Percentiles rank a stretch among this genome's conserved stretches.
Evolutionary conservation across 2,888 invertebrate species (phyloP).

Genomic region (Chydorus sphaericus): DNA sequence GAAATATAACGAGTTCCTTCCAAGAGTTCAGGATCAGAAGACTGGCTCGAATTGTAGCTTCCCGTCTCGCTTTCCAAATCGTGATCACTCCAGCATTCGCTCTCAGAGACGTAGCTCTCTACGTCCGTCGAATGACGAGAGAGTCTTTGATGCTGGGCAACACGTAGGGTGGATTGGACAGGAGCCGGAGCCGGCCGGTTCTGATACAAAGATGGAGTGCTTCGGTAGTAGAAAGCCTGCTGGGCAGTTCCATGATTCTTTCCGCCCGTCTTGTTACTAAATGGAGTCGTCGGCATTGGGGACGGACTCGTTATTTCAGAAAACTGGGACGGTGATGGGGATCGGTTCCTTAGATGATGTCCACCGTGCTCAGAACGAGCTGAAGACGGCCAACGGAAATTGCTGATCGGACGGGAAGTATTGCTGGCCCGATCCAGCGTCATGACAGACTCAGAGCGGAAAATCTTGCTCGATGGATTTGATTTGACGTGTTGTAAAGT

Average conservation of each 20-base stretch:
- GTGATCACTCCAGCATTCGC: constrained; percentile 13
- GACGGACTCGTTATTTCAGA: not conserved
- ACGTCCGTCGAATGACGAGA: constrained; percentile 14
- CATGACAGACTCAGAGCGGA: constrained; percentile 21
- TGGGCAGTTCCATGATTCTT: not conserved
- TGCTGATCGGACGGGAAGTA: not conserved
- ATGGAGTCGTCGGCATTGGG: not conserved
- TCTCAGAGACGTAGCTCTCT: constrained; percentile 16
- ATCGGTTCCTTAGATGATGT: not conserved
- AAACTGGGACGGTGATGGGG: not conserved
- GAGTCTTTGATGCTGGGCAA: too few species aligned
- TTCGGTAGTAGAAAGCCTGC: not conserved
- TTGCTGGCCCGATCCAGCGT: constrained; percentile 4
- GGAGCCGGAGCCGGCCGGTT: constrained; percentile 2
- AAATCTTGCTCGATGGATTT: constrained; percentile 23
- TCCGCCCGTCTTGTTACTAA: too few species aligned
- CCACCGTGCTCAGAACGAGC: not conserved
- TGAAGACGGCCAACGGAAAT: not conserved
- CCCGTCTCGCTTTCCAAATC: constrained; percentile 12
- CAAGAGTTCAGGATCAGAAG: not conserved
- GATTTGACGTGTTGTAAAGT: constrained; percentile 21
- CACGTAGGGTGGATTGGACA: not conserved
- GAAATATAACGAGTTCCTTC: constrained; percentile 28
- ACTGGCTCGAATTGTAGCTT: not conserved
- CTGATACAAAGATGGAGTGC: constrained; percentile 9